phyloP scores from a whole-genome alignment of 2,113 vertebrate species.

The Dasyprocta punctata region DNA sequence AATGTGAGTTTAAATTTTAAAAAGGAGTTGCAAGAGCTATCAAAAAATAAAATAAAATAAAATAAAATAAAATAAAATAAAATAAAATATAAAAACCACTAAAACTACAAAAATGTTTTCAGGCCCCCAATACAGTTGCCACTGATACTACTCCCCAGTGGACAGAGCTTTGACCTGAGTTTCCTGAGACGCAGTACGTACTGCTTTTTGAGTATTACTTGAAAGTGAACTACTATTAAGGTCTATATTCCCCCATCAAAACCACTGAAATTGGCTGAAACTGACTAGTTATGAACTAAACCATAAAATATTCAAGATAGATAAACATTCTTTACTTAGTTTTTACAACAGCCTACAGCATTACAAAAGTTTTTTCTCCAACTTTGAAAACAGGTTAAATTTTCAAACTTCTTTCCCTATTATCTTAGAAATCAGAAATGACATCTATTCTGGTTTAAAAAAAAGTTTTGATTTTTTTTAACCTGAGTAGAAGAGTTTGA shows the following conservation, averaged over 20 bases:
- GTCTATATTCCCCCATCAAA: background rate
- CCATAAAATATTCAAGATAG: background rate
- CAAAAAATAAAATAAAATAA: too few relatives aligned
- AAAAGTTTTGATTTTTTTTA: background rate
- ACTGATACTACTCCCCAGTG: background rate
- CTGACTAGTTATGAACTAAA: background rate
- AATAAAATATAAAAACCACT: too few relatives aligned
- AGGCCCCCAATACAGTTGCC: background rate
- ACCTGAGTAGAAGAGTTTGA: conserved; percentile 29
- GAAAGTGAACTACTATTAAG: background rate
- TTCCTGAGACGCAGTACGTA: background rate
- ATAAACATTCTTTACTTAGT: background rate
- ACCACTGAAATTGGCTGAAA: background rate
- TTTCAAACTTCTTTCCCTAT: conserved; percentile 17
- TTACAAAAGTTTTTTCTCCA: background rate
- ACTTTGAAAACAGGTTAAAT: conserved; percentile 16
- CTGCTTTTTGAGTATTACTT: background rate
- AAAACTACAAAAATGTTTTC: background rate
- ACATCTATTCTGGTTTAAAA: background rate
- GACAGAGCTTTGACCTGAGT: background rate
- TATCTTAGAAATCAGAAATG: conserved; percentile 22
- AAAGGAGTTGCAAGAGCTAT: too few relatives aligned
- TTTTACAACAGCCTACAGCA: background rate
- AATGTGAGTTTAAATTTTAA: too few relatives aligned
- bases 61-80: too few relatives aligned